phyloP scores from a whole-genome alignment of 2,888 invertebrate genomes.

The Byasa hedistus region DNA sequence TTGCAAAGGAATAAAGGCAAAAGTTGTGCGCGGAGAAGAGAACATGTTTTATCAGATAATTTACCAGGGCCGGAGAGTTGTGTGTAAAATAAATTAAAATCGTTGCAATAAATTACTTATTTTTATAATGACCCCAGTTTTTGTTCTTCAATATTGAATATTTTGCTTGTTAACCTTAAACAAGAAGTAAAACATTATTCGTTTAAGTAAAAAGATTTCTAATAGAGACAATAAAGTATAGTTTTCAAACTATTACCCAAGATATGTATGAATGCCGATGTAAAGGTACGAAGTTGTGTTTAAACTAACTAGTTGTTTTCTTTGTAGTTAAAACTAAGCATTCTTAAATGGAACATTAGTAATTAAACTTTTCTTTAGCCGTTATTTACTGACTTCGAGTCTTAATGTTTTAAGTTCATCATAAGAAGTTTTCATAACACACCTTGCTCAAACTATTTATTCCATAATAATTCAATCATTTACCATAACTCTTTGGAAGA shows the following conservation, averaged over 20 bases:
- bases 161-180: background rate
- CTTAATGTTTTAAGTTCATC: background rate
- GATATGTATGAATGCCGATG: background rate
- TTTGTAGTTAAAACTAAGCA: background rate
- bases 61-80: constrained; percentile 94
- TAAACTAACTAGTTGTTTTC: background rate
- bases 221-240: background rate
- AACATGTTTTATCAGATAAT: constrained; percentile 90
- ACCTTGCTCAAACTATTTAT: constrained; percentile 25
- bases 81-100: constrained; percentile 74
- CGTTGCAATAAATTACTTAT: constrained; percentile 11
- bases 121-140: constrained; percentile 11
- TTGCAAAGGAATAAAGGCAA: constrained; percentile 76
- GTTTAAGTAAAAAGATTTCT: background rate
- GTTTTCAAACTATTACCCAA: background rate
- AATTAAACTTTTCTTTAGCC: background rate
- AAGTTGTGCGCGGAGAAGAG: constrained; percentile 79
- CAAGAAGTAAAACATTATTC: background rate
- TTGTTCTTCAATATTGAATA: background rate
- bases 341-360: background rate
- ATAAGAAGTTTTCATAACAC: background rate
- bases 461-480: constrained; percentile 1
- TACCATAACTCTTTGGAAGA: constrained; percentile 24
- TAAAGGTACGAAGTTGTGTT: background rate
- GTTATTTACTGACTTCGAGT: too few relatives aligned